Base-by-base conservation (phyloP, 2,113 vertebrate species). In the Caretta caretta region DNA sequence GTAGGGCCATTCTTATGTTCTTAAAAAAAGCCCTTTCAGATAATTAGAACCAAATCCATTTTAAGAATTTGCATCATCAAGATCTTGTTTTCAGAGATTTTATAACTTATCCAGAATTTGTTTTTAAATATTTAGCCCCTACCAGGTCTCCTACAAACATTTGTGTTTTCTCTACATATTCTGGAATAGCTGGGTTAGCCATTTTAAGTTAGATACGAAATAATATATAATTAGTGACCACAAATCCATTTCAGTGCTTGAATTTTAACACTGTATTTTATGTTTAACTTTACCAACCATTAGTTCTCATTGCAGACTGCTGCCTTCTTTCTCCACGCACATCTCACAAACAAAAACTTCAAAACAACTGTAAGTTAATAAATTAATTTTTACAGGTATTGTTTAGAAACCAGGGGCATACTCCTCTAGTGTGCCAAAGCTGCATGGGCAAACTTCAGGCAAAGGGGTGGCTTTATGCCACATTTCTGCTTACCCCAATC, bases 171-270 rank as follows among this genome's bases (percentile, higher is more conserved):
- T 76, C 48, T 69, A 35, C 57, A 46, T 90, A 75, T 48, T 87
- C 84, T 2, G 59, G 59, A n/a, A 79, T 13, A 35, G 92, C 19
- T 51, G 90, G 31, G 85, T 93, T 84, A 84, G 11, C 3, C 54
- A 94, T 56, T 88, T 82, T 84, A 82, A 92, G 19, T 50, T 48
- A 72, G 19, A 16, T 20, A 17, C 62, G 51, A 84, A 49, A 49
- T 87, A 50, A 82, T 59, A 80, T 75, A 27, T 29, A 57, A 83
- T 83, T 59, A 57, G 87, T 6, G 78, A 92, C 24, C 80, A 69
- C 90, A 96, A 95, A 84, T 86, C 80, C 78, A 80, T 86, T 56
- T 1, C 53, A 90, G n/a, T n/a, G n/a, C 81, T 89, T 84, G 59
- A 82, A 85, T n/a, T 75, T 0, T 83, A 46, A 89, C 84, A 35